phyloP scores from a whole-genome alignment of 2,888 invertebrate genomes.

The Meandrusa payeni region DNA sequence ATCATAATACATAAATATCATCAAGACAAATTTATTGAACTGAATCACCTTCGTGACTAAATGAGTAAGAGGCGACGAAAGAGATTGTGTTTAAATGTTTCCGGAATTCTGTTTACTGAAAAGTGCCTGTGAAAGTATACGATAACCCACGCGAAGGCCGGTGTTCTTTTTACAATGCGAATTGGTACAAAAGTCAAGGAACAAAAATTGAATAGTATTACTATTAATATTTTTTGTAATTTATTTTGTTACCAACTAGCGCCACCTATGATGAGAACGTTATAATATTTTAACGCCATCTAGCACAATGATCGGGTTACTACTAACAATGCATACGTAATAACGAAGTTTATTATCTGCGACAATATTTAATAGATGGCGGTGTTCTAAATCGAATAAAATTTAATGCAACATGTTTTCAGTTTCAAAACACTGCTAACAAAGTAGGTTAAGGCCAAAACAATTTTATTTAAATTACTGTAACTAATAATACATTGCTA shows the following conservation, averaged over 20 bases:
- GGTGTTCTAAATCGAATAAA: not conserved
- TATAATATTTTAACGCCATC: conserved; percentile 31
- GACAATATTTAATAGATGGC: not conserved
- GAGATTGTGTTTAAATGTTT: conserved; percentile 58
- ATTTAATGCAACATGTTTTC: too few species aligned
- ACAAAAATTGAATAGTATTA: conserved; percentile 1
- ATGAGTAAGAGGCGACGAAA: conserved; percentile 50
- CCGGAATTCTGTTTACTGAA: conserved; percentile 63
- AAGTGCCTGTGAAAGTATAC: conserved; percentile 57
- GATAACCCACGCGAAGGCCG: conserved; percentile 51
- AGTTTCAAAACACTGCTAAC: too few species aligned
- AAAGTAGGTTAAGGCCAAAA: too few species aligned
- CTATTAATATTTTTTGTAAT: conserved; percentile 6
- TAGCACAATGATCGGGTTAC: conserved; percentile 16
- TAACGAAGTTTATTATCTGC: not conserved
- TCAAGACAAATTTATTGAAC: conserved; percentile 39
- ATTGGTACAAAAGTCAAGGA: conserved; percentile 2
- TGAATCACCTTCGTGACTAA: conserved; percentile 57
- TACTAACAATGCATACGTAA: not conserved
- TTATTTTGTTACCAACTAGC: conserved; percentile 28
- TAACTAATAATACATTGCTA: too few species aligned
- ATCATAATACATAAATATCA: conserved; percentile 23
- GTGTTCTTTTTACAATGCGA: conserved; percentile 15
- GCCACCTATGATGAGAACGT: conserved; percentile 45
- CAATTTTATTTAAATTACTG: too few species aligned